Percentiles rank a stretch among this genome's conserved stretches.
Conservation (phyloP, 2,888 invertebrate species). For the Aphrophora alni region DNA sequence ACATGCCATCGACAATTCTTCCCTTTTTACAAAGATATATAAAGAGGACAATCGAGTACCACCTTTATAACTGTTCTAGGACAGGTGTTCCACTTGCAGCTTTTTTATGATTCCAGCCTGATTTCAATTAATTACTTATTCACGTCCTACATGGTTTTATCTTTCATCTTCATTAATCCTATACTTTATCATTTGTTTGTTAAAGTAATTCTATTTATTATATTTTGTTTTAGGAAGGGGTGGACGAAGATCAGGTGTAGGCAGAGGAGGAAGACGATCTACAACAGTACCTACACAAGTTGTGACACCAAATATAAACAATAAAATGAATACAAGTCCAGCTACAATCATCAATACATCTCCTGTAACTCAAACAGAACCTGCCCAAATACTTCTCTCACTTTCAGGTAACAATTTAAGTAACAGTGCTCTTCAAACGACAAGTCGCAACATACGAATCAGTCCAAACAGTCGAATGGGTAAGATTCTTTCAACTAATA, state of each 20-base stretch:
- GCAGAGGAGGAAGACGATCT: constrained; percentile 29
- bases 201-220: too few species aligned
- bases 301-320: constrained; percentile 11
- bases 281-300: constrained; percentile 17
- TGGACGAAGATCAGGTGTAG: constrained; percentile 34
- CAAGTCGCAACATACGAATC: constrained; percentile 39
- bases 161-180: too few species aligned
- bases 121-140: too few species aligned
- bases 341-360: constrained; percentile 11
- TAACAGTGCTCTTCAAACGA: constrained; percentile 21
- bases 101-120: too few species aligned
- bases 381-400: constrained; percentile 54
- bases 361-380: constrained; percentile 49
- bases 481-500: constrained; percentile 16
- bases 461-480: constrained; percentile 36
- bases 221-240: constrained; percentile 27
- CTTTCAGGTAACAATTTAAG: constrained; percentile 48
- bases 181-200: too few species aligned
- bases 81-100: too few species aligned
- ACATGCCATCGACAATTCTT: too few species aligned
- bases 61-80: too few species aligned
- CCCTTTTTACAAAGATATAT: too few species aligned
- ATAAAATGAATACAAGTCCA: constrained; percentile 24
- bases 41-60: too few species aligned
- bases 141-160: too few species aligned